Evolutionary conservation across 2,113 vertebrate genomes (phyloP).

Genomic region (Phaethornis superciliosus): DNA sequence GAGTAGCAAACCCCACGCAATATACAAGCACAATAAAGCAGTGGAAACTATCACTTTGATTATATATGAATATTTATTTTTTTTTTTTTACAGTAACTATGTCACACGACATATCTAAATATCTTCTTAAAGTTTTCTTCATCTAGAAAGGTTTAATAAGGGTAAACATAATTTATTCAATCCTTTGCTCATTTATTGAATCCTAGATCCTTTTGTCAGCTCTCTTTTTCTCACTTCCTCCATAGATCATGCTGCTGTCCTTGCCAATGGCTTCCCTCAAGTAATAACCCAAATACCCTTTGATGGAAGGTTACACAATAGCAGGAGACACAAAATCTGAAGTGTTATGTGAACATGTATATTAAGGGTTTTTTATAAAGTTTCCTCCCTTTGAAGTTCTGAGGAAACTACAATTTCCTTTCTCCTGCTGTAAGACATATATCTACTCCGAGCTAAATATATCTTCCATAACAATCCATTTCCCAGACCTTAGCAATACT

Average conservation of each 20-base stretch:
- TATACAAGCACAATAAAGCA: background rate
- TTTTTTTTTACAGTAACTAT: background rate
- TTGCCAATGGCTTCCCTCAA: background rate
- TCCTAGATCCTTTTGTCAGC: background rate
- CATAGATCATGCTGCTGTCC: background rate
- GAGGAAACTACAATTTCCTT: conserved; percentile 55
- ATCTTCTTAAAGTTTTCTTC: background rate
- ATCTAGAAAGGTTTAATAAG: background rate
- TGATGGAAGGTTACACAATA: conserved; percentile 32
- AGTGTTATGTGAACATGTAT: background rate
- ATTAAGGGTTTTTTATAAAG: conserved; percentile 23
- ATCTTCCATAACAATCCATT: conserved; percentile 15
- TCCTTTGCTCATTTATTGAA: background rate
- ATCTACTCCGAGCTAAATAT: background rate
- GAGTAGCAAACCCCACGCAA: background rate
- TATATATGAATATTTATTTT: conserved; percentile 3
- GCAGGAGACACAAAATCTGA: conserved; percentile 17
- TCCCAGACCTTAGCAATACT: background rate
- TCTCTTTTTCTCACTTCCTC: background rate
- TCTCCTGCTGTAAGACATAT: conserved; percentile 5
- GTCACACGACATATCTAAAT: background rate
- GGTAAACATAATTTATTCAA: background rate
- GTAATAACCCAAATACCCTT: conserved; percentile 10
- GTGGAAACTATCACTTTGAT: background rate
- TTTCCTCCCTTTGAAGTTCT: conserved; percentile 54